A percentile compares a stretch with the other conserved stretches of the same genome.
Evolutionary conservation across 2,797 vertebrate genomes (phyloP).

Genomic region (Mormyrops attenuatus): DNA sequence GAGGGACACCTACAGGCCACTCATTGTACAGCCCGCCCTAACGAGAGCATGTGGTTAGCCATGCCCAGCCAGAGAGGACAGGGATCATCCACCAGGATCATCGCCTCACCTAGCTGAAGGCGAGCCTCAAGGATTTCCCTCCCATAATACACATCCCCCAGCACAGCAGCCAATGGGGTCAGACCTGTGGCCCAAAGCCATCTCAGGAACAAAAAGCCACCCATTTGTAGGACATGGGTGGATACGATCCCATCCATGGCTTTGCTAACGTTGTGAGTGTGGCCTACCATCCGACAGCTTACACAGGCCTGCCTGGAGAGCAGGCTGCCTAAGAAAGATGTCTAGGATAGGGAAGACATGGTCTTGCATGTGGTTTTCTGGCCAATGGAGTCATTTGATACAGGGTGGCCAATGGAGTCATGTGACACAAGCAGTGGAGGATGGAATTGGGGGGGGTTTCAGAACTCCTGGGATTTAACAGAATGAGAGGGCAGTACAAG

Average conservation of each 20-base stretch:
- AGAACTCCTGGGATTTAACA: too few relatives aligned
- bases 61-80: background rate
- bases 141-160: background rate
- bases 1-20: background rate
- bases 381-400: background rate
- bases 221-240: background rate
- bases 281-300: background rate
- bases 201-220: background rate
- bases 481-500: background rate
- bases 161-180: background rate
- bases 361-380: background rate
- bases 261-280: background rate
- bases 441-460: background rate
- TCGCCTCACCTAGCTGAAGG: background rate
- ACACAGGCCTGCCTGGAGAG: background rate
- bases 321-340: background rate
- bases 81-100: background rate
- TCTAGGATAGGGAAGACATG: background rate
- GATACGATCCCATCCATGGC: background rate
- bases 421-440: background rate
- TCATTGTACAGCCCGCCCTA: background rate
- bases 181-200: background rate
- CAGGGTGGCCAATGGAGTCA: background rate
- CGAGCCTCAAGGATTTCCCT: background rate
- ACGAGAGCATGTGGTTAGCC: background rate